Percentiles rank a stretch among this genome's conserved stretches.
phyloP scores from a whole-genome alignment of 2,888 invertebrate genomes.

The Galeruca laticollis region DNA sequence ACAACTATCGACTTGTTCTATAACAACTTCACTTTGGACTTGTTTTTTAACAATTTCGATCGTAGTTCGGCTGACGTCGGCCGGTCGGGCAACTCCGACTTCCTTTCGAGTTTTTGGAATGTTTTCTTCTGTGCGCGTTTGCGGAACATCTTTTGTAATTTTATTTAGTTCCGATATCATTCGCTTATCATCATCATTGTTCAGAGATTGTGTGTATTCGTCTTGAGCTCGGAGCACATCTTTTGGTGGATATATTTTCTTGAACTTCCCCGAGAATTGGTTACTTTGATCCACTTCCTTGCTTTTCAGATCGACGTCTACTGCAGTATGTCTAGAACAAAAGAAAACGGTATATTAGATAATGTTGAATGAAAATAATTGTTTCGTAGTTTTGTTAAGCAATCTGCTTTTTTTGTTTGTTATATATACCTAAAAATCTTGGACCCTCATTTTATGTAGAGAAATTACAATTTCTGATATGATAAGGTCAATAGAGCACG shows the following conservation, averaged over 20 bases:
- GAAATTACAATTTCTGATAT: too few species aligned
- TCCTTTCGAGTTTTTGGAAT: not conserved
- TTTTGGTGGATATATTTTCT: slow-evolving; percentile 37
- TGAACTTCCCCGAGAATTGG: slow-evolving; percentile 36
- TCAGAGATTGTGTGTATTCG: slow-evolving; percentile 35
- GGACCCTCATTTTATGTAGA: too few species aligned
- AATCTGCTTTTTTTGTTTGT: too few species aligned
- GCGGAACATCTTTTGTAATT: slow-evolving; percentile 36
- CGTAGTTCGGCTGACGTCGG: slow-evolving; percentile 23
- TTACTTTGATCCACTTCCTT: slow-evolving; percentile 35
- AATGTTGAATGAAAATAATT: too few species aligned
- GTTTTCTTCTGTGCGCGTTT: slow-evolving; percentile 28
- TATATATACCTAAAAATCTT: too few species aligned
- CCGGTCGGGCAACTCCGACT: slow-evolving; percentile 3
- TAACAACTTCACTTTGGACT: slow-evolving; percentile 31
- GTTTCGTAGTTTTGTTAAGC: too few species aligned
- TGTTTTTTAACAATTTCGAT: slow-evolving; percentile 32
- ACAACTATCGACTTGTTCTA: slow-evolving; percentile 23
- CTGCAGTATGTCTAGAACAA: slow-evolving; percentile 66
- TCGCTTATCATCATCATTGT: slow-evolving; percentile 44
- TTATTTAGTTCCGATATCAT: slow-evolving; percentile 43
- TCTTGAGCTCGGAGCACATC: slow-evolving; percentile 43
- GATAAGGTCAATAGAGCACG: too few species aligned
- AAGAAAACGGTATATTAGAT: slow-evolving; percentile 6
- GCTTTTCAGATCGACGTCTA: slow-evolving; percentile 66